These are phyloP conservation scores for Ptilodon capucinus DNA, from an alignment of 2,888 invertebrate genomes.

Conservation along the genomic window DNA sequence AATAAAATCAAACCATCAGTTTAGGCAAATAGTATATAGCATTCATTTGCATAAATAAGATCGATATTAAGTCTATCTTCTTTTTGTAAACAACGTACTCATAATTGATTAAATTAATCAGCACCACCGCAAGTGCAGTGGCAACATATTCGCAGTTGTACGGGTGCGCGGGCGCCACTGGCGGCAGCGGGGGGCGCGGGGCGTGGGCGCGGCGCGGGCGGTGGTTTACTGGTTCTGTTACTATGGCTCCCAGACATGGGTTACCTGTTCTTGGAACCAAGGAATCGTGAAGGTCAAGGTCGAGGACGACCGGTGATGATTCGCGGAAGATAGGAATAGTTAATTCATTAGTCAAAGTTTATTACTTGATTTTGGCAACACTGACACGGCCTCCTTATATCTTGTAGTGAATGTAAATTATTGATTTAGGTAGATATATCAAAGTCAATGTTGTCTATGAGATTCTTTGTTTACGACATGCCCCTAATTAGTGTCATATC, in stretches of 20 bases:
- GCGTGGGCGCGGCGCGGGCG: conserved; percentile 13
- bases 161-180: conserved; percentile 43
- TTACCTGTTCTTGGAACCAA: neutral
- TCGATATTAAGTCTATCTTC: too few species aligned
- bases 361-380: too few species aligned
- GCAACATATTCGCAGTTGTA: conserved; percentile 28
- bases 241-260: conserved; percentile 6
- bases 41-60: too few species aligned
- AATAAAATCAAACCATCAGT: too few species aligned
- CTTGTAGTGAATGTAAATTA: neutral
- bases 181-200: conserved; percentile 35
- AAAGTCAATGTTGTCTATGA: neutral
- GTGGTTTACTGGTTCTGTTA: conserved; percentile 6
- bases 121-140: conserved; percentile 15
- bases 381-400: neutral
- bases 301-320: neutral
- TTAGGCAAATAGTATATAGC: too few species aligned
- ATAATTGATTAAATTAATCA: neutral
- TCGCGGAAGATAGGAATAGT: neutral
- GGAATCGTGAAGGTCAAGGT: neutral
- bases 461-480: neutral
- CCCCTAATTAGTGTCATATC: conserved; percentile 1
- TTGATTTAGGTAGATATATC: neutral
- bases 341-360: neutral
- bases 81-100: neutral